Evolutionary conservation across 1,140 invertebrate species (phyloP).

Genomic region (Brachionus rubens): DNA sequence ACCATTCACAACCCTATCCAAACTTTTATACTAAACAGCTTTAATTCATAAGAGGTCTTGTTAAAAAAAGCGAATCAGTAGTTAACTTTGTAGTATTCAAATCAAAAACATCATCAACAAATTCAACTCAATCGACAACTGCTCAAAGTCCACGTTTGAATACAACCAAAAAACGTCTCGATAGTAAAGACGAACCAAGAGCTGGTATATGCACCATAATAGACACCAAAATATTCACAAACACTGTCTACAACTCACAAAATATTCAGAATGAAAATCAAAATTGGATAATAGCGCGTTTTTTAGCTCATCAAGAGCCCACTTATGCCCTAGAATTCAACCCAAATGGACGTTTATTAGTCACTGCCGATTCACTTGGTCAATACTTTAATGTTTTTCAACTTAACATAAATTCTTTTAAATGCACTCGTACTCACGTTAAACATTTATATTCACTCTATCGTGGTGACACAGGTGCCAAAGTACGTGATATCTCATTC

Average conservation of each 20-base stretch:
- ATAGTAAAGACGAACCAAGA: constrained; percentile 61
- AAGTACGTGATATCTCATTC: constrained; percentile 67
- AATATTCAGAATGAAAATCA: constrained; percentile 56
- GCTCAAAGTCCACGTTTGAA: background rate
- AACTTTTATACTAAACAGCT: constrained; percentile 26
- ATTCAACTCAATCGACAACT: background rate
- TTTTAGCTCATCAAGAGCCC: constrained; percentile 84
- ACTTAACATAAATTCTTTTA: constrained; percentile 84
- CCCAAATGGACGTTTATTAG: constrained; percentile 79
- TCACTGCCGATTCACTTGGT: constrained; percentile 87
- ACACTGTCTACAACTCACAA: constrained; percentile 46
- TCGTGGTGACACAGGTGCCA: constrained; percentile 69
- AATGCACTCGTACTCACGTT: constrained; percentile 79
- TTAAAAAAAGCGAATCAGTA: constrained; percentile 84
- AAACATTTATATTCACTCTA: constrained; percentile 94
- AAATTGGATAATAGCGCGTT: constrained; percentile 78
- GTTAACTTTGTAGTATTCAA: constrained; percentile 64
- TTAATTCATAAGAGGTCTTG: constrained; percentile 59
- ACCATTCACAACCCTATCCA: constrained; percentile 44
- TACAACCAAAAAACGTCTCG: background rate
- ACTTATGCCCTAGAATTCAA: constrained; percentile 87
- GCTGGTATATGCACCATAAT: constrained; percentile 83
- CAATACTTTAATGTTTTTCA: constrained; percentile 94
- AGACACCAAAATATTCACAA: constrained; percentile 63
- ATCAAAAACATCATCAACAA: background rate